Evolutionary conservation across 2,888 invertebrate species (phyloP).

Genomic region (Pollenia labialis): DNA sequence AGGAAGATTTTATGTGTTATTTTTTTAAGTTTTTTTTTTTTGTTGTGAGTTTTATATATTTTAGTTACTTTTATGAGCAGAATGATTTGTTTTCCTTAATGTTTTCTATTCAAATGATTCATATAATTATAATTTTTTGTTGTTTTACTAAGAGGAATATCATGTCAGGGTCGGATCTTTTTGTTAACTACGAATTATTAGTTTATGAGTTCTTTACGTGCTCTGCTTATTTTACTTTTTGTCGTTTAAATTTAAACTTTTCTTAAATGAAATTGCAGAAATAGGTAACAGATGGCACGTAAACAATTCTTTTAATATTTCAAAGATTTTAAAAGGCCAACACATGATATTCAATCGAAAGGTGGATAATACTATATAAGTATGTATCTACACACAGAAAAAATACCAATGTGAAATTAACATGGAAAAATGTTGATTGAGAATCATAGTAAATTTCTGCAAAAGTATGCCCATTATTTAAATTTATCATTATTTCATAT

Average conservation of each 20-base stretch:
- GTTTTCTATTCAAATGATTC: slow-evolving; percentile 32
- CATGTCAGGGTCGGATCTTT: slow-evolving; percentile 68
- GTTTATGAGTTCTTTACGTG: slow-evolving; percentile 64
- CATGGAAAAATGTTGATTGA: no score
- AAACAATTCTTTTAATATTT: no score
- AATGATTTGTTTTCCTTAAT: slow-evolving; percentile 27
- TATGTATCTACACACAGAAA: no score
- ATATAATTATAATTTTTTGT: slow-evolving; percentile 7
- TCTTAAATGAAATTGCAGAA: neutral
- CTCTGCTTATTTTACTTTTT: slow-evolving; percentile 11
- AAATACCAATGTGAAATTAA: no score
- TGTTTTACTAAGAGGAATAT: slow-evolving; percentile 24
- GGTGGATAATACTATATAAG: no score
- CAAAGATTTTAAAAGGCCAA: no score
- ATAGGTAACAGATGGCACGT: slow-evolving; percentile 2
- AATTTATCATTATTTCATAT: no score
- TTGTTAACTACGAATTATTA: slow-evolving; percentile 52
- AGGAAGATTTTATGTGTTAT: slow-evolving; percentile 1
- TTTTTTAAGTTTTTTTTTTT: slow-evolving; percentile 1
- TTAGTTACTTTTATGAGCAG: neutral
- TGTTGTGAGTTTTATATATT: neutral
- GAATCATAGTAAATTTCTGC: no score
- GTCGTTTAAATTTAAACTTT: neutral
- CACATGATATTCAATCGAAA: no score
- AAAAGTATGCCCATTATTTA: no score